phyloP scores from a whole-genome alignment of 2,888 invertebrate species.

The Orthonevra nobilis region DNA sequence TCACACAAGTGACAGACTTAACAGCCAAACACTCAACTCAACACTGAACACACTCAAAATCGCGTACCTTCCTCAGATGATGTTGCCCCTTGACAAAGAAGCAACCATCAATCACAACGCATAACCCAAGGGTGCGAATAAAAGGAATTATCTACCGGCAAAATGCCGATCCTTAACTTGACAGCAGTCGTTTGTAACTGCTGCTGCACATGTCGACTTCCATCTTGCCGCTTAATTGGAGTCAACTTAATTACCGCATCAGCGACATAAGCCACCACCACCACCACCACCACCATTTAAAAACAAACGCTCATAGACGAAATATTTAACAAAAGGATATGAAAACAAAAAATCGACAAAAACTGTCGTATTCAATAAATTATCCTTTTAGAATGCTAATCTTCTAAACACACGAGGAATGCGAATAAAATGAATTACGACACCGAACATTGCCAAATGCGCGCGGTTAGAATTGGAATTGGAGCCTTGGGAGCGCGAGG shows the following conservation, averaged over 20 bases:
- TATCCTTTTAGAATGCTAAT: slow-evolving; percentile 61
- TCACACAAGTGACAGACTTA: no score
- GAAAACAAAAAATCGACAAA: background rate
- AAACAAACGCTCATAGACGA: no score
- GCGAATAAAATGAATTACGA: slow-evolving; percentile 43
- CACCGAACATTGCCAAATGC: slow-evolving; percentile 32
- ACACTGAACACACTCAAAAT: no score
- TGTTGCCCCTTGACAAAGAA: slow-evolving; percentile 1
- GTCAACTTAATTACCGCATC: slow-evolving; percentile 50
- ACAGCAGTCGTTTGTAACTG: slow-evolving; percentile 28
- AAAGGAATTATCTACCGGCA: slow-evolving; percentile 16
- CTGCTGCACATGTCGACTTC: slow-evolving; percentile 6
- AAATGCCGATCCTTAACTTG: slow-evolving; percentile 36
- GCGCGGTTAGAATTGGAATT: slow-evolving; percentile 27
- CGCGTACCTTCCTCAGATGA: no score
- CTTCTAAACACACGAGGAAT: slow-evolving; percentile 33
- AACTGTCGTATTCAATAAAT: slow-evolving; percentile 24
- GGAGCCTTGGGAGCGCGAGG: no score
- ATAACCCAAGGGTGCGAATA: slow-evolving; percentile 20
- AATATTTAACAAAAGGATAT: background rate
- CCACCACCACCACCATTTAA: no score
- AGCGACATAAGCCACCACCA: slow-evolving; percentile 24
- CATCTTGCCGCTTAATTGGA: slow-evolving; percentile 9
- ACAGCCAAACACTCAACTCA: no score
- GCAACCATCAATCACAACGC: slow-evolving; percentile 16